Evolutionary conservation across 2,888 invertebrate genomes (phyloP).

Genomic region (Megamerina dolium): DNA sequence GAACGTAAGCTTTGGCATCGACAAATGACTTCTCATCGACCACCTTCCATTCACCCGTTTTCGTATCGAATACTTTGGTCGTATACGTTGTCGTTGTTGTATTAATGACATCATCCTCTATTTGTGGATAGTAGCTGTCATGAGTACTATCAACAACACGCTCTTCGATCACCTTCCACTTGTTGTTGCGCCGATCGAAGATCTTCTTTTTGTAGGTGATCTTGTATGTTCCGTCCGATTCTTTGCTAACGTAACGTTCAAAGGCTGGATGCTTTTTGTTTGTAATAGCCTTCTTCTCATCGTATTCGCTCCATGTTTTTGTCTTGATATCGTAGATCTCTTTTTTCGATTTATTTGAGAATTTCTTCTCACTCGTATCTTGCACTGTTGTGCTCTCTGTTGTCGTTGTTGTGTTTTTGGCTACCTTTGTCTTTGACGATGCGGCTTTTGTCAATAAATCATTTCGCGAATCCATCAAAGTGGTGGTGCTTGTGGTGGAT

Average conservation of each 20-base stretch:
- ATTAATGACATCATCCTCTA: slow-evolving; percentile 50
- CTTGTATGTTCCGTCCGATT: slow-evolving; percentile 45
- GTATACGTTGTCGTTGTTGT: slow-evolving; percentile 49
- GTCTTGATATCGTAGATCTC: slow-evolving; percentile 48
- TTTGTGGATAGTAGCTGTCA: slow-evolving; percentile 46
- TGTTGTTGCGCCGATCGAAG: slow-evolving; percentile 45
- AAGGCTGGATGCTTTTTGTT: slow-evolving; percentile 41
- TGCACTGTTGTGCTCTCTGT: slow-evolving; percentile 26
- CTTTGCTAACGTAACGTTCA: slow-evolving; percentile 47
- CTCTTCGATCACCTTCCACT: slow-evolving; percentile 52
- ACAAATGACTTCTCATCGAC: slow-evolving; percentile 50
- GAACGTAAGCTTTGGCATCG: slow-evolving; percentile 46
- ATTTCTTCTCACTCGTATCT: slow-evolving; percentile 30
- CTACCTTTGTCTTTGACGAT: slow-evolving; percentile 15
- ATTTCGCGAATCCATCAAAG: slow-evolving; percentile 4
- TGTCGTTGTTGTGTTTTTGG: slow-evolving; percentile 7
- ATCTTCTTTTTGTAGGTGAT: slow-evolving; percentile 49
- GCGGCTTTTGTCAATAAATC: slow-evolving; percentile 12
- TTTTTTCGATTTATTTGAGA: slow-evolving; percentile 35
- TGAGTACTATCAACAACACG: slow-evolving; percentile 51
- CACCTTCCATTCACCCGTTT: slow-evolving; percentile 48
- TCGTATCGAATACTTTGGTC: slow-evolving; percentile 48
- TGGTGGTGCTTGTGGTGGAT: neutral
- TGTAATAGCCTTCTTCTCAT: slow-evolving; percentile 33
- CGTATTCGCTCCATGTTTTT: slow-evolving; percentile 45